A percentile compares a stretch with the other conserved stretches of the same genome.
These are phyloP conservation scores for Meliscaeva auricollis DNA, from an alignment of 2,888 invertebrate species.

Conservation along the genomic window DNA sequence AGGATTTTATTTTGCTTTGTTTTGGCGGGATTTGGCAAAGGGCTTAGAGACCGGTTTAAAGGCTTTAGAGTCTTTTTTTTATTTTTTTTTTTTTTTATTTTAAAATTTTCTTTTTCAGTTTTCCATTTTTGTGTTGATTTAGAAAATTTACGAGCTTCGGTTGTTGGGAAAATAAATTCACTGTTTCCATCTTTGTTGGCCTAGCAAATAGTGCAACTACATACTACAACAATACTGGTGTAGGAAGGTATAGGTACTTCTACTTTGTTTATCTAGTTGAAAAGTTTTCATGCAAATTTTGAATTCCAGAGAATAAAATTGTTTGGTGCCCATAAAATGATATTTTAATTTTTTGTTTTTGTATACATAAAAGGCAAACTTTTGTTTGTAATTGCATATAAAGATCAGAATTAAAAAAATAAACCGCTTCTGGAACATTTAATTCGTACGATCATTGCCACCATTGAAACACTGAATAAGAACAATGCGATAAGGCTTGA, in stretches of 20 bases:
- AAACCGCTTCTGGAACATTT: background rate
- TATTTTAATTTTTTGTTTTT: background rate
- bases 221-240: background rate
- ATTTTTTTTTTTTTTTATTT: background rate
- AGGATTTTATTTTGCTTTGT: slow-evolving; percentile 50
- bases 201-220: slow-evolving; percentile 6
- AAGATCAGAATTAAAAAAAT: background rate
- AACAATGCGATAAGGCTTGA: no score
- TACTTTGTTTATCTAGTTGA: slow-evolving; percentile 26
- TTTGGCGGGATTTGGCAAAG: slow-evolving; percentile 21
- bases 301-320: slow-evolving; percentile 6
- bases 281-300: slow-evolving; percentile 24
- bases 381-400: background rate
- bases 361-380: background rate
- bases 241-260: background rate
- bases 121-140: background rate
- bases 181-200: slow-evolving; percentile 31
- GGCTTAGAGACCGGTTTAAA: slow-evolving; percentile 34
- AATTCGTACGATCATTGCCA: no score
- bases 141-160: slow-evolving; percentile 59
- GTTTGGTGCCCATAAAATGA: slow-evolving; percentile 8
- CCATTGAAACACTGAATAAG: no score
- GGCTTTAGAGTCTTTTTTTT: slow-evolving; percentile 10
- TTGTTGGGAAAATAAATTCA: slow-evolving; percentile 53
- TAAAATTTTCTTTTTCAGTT: slow-evolving; percentile 9